A percentile compares a stretch with the other conserved stretches of the same genome.
Conservation (phyloP, 2,113 vertebrate genomes). For the Peromyscus maniculatus region DNA sequence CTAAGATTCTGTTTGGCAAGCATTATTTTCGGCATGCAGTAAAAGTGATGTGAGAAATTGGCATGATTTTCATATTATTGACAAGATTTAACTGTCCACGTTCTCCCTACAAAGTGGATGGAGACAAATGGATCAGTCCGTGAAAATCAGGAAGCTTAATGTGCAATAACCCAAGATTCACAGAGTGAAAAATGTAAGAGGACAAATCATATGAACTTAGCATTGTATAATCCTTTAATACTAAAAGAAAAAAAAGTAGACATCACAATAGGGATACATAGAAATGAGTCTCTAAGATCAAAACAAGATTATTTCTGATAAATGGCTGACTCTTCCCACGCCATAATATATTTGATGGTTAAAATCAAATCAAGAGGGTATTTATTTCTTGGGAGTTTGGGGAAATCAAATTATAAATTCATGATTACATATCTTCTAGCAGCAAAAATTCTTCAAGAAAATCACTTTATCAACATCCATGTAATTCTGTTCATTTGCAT, state of each 20-base stretch:
- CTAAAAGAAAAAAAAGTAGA: conserved; percentile 40
- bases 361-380: conserved; percentile 45
- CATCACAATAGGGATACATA: not conserved
- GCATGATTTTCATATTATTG: not conserved
- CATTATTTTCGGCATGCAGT: conserved; percentile 59
- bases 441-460: conserved; percentile 57
- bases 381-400: not conserved
- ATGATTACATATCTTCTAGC: not conserved
- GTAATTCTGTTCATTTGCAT: conserved; percentile 16
- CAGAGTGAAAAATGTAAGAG: conserved; percentile 38
- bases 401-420: conserved; percentile 31
- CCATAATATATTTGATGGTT: conserved; percentile 22
- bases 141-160: not conserved
- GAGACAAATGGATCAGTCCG: conserved; percentile 11
- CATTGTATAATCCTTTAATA: conserved; percentile 15
- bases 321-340: conserved; percentile 31
- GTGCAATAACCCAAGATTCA: conserved; percentile 34
- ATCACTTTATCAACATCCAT: not conserved
- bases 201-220: conserved; percentile 11
- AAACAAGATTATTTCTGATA: conserved; percentile 50
- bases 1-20: conserved; percentile 68
- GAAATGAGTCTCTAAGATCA: conserved; percentile 50
- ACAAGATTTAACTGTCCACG: conserved; percentile 14
- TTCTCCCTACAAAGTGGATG: not conserved
- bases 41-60: conserved; percentile 52